Evolutionary conservation across 2,888 invertebrate species (phyloP).

Genomic region (Torymus texanus): DNA sequence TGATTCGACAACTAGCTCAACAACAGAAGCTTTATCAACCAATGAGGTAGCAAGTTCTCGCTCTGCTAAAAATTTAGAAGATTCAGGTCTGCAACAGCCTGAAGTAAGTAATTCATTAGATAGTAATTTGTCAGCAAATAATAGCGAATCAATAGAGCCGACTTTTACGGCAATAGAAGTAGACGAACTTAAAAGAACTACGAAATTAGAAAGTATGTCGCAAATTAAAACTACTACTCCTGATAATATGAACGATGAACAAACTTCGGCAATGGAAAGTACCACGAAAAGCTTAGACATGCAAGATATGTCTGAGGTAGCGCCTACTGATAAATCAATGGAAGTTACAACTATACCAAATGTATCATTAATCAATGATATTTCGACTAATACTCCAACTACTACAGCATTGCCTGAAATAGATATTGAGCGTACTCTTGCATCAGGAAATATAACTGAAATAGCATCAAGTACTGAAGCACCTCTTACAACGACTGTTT

Average conservation of each 20-base stretch:
- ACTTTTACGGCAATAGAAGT: constrained; percentile 37
- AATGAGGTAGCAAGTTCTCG: constrained; percentile 22
- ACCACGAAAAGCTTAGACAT: constrained; percentile 18
- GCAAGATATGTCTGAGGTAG: constrained; percentile 7
- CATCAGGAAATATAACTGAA: not conserved
- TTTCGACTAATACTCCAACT: not conserved
- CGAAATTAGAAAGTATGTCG: constrained; percentile 45
- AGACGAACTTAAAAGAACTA: constrained; percentile 26
- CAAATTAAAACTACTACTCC: constrained; percentile 47
- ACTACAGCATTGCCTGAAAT: constrained; percentile 31
- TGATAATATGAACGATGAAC: constrained; percentile 10
- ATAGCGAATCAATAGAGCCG: constrained; percentile 45
- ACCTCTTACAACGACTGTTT: not conserved
- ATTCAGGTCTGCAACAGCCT: constrained; percentile 22
- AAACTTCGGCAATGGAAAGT: constrained; percentile 24
- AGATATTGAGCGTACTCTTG: not conserved
- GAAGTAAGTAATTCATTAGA: constrained; percentile 54
- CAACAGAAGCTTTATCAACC: not conserved
- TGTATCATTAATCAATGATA: not conserved
- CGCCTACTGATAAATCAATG: constrained; percentile 4
- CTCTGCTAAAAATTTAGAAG: constrained; percentile 40
- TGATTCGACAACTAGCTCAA: constrained; percentile 1
- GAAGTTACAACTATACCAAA: constrained; percentile 2
- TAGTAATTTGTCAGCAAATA: constrained; percentile 37
- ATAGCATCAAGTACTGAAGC: not conserved